Conservation (phyloP, 2,797 vertebrate species). For the Sarcophilus harrisii region DNA sequence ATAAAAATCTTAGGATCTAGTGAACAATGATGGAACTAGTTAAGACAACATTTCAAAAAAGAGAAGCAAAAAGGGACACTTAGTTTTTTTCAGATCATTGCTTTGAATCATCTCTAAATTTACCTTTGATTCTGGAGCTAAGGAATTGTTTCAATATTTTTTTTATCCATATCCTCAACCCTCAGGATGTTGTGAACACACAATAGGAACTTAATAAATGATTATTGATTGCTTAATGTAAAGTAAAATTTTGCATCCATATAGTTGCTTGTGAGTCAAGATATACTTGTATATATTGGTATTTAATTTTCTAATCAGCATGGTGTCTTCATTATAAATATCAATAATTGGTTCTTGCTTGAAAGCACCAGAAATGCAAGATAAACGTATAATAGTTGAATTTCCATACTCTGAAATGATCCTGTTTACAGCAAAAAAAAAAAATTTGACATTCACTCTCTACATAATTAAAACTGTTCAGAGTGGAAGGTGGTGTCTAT, state of each 20-base stretch:
- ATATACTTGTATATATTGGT: not conserved
- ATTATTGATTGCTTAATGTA: not conserved
- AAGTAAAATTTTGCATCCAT: not conserved
- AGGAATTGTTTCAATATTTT: not conserved
- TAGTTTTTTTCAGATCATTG: not conserved
- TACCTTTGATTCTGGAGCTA: not conserved
- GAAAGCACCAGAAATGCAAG: not conserved
- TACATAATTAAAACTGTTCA: constrained; percentile 42
- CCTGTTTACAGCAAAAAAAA: not conserved
- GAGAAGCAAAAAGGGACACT: not conserved
- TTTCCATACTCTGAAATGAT: not conserved
- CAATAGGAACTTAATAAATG: not conserved
- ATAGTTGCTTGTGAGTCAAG: not conserved
- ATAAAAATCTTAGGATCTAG: not conserved
- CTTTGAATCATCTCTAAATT: not conserved
- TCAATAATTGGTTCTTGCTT: not conserved
- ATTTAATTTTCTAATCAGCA: not conserved
- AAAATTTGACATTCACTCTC: not conserved
- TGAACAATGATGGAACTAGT: not conserved
- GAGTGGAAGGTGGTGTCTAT: not conserved
- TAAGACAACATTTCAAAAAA: not conserved
- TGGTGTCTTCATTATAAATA: not conserved
- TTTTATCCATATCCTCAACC: not conserved
- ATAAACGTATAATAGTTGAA: not conserved
- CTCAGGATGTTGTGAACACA: not conserved